A percentile compares a stretch with the other conserved stretches of the same genome.
Conservation (phyloP, 2,113 vertebrate genomes). For the Nannospalax galili region DNA sequence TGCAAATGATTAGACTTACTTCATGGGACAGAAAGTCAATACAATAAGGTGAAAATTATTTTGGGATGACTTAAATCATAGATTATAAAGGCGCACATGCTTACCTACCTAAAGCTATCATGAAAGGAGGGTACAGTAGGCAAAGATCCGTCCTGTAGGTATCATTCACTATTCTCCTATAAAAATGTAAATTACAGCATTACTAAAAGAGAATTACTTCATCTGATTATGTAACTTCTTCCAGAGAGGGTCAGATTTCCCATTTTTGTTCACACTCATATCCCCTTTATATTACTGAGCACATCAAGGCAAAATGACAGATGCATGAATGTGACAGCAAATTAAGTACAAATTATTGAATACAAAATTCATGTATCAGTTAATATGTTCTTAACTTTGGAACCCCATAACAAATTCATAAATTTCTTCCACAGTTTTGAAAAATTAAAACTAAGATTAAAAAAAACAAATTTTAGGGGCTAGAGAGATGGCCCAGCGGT, state of each 20-base stretch:
- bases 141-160: conserved; percentile 99
- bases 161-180: conserved; percentile 99
- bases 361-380: not conserved
- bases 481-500: too few relatives aligned
- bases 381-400: not conserved
- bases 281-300: conserved; percentile 22
- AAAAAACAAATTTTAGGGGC: too few relatives aligned
- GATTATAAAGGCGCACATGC: not conserved
- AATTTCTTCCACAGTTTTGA: conserved; percentile 40
- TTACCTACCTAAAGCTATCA: conserved; percentile 97
- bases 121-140: conserved; percentile 99
- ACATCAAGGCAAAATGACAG: conserved; percentile 55
- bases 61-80: conserved; percentile 45
- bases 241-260: conserved; percentile 17
- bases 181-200: conserved; percentile 80
- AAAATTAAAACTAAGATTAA: conserved; percentile 11
- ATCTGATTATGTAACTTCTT: conserved; percentile 17
- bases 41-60: conserved; percentile 53
- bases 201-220: conserved; percentile 54
- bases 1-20: conserved; percentile 67
- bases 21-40: conserved; percentile 62
- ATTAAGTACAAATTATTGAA: conserved; percentile 20
- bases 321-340: conserved; percentile 34
- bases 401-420: conserved; percentile 9
- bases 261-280: conserved; percentile 61